Base-by-base conservation (phyloP, 2,888 invertebrate species). In the Euplagia quadripunctaria region DNA sequence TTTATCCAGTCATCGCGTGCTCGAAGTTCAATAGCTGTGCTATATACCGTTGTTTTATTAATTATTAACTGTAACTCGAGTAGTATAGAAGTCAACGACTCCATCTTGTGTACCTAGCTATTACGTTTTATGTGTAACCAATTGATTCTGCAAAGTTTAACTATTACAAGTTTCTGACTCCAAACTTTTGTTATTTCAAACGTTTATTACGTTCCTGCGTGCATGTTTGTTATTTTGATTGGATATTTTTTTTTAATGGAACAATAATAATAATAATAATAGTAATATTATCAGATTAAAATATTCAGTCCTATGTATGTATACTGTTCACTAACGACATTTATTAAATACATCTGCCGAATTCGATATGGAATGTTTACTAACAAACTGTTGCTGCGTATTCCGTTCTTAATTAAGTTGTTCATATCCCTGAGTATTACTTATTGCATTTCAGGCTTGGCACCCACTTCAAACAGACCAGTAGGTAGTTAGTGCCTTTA, bases 31-130 rank as follows among this genome's bases (percentile, higher is more conserved):
- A 86, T 85, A 85, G 76, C 79, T 82, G 80, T 83, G 63, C 63
- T 70, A 61, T 70, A 85, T 91, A 93, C 93, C 93, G 93, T 93
- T 94, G 93, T 93, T 90, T 92, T 88, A 88, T 91, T 92, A 93
- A 93, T 93, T 92, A 91, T 90, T 90, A 92, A 90, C 92, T 90
- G 92, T 92, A 90, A 89, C 88, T 87, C 85, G 89, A 87, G 90
- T 92, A 91, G 91, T 90, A 88, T 82, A 86, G 87, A 87, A 93
- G 92, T 94, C 92, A 89, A 65, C 85, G 91, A 89, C 93, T 78
- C 78, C 81, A 75, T 78, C 79, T 85, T 83, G 83, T 85, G 85
- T 87, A 88, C 83, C 82, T 86, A 87, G 79, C 81, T 72, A 85
- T 85, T 87, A 88, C 88, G 90, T 89, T 89, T 89, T 87, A 87